phyloP scores from a whole-genome alignment of 2,113 vertebrate species.

The Circaetus cinerascens region DNA sequence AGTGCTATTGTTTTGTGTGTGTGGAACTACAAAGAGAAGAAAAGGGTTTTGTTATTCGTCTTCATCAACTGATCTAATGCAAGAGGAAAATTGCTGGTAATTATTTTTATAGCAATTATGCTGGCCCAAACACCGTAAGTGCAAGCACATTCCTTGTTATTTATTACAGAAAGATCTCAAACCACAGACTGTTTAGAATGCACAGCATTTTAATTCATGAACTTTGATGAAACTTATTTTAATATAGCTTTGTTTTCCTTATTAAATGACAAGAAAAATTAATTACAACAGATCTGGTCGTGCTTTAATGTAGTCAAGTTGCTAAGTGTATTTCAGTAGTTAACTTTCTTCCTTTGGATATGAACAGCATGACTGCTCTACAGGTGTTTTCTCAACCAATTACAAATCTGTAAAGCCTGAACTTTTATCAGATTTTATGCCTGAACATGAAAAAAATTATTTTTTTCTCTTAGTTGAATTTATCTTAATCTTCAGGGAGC shows the following conservation, averaged over 20 bases:
- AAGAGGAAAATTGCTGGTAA: constrained; percentile 69
- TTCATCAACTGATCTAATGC: constrained; percentile 61
- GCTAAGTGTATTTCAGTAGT: not conserved
- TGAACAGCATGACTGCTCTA: not conserved
- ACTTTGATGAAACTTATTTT: constrained; percentile 59
- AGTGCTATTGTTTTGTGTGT: constrained; percentile 46
- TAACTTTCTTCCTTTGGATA: not conserved
- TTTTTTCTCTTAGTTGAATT: not conserved
- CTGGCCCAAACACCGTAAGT: constrained; percentile 48
- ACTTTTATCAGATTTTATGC: constrained; percentile 12
- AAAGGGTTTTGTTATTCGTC: constrained; percentile 56
- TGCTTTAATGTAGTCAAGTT: constrained; percentile 21
- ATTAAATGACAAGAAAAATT: constrained; percentile 45
- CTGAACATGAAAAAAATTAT: not conserved
- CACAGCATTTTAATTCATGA: constrained; percentile 39
- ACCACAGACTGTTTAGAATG: constrained; percentile 38
- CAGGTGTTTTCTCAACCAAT: constrained; percentile 1
- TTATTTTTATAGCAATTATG: constrained; percentile 62
- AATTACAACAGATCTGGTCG: constrained; percentile 16
- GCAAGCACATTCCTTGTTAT: constrained; percentile 59
- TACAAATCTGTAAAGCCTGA: not conserved
- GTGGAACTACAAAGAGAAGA: constrained; percentile 56
- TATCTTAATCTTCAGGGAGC: not conserved
- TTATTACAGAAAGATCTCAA: constrained; percentile 41
- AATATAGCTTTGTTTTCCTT: constrained; percentile 40